Evolutionary conservation across 2,113 vertebrate species (phyloP), one percentile per base, ranked within the genome.

Genomic region (Hydrolagus affinis): DNA sequence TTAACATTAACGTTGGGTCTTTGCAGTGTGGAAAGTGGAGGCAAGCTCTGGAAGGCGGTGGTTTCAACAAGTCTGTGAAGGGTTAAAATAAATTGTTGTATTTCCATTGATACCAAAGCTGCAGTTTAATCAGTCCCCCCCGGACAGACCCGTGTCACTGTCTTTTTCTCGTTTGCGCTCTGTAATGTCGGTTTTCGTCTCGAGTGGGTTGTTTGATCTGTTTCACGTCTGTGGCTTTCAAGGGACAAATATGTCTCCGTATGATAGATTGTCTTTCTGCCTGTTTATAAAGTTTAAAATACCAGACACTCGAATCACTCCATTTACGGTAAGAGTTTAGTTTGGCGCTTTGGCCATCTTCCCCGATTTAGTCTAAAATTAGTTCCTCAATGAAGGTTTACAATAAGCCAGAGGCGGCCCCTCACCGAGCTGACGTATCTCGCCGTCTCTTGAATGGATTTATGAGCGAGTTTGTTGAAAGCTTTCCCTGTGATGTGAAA

Each of bases 311-410:
- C 30, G 78, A 83, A 66, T 83, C 28, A 32, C 60, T 66, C 78
- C 78, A 83, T 83, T 83, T 83, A 83, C 14, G 78, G 78, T 83
- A 83, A 66, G 60, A 83, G 66, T 32, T n/a, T 66, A 59, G 19
- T 30, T 66, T 60, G 19, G 25, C 2, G 23, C 60, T 19, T 68
- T 83, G 78, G 78, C 78, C 28, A 66, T 11, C 62, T 66, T 9
- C 78, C 78, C 25, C 19, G 15, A 30, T 17, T 66, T 83, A 66
- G 28, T 83, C 78, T 83, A 83, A 83, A 66, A 83, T 83, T 83
- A 83, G 78, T 83, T 19, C 60, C 25, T 83, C 78, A 19, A 23
- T 28, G 28, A 30, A 83, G 44, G 62, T 83, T 68, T 66, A 83
- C 28, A 83, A 28, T 83, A 83, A 68, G 64, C 21, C 78, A 83